Conservation (phyloP, 2,888 invertebrate genomes). For the Chrysolina oricalcia region DNA sequence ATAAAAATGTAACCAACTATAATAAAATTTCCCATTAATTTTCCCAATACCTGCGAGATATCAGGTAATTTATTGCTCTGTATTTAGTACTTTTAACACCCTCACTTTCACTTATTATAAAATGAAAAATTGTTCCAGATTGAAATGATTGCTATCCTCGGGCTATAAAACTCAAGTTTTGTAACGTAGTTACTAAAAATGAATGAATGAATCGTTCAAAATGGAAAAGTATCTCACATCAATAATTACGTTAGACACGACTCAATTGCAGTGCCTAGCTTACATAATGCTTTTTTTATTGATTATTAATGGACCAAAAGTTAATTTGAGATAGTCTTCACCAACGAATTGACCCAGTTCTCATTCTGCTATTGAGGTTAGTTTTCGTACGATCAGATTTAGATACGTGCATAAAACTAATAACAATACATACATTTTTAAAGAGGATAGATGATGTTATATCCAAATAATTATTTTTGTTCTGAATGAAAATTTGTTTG, state of each 20-base stretch:
- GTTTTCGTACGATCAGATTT: too few species aligned
- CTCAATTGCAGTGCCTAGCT: background rate
- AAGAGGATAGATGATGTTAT: too few species aligned
- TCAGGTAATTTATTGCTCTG: background rate
- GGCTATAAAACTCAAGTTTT: background rate
- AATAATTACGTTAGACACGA: conserved; percentile 28
- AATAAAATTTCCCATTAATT: background rate
- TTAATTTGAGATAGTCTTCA: conserved; percentile 28
- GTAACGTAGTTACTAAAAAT: conserved; percentile 4
- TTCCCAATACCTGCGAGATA: background rate
- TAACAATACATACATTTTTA: too few species aligned
- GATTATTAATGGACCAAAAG: conserved; percentile 38
- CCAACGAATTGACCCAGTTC: conserved; percentile 38
- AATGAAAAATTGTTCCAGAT: background rate
- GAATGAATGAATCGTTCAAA: background rate
- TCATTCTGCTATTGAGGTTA: conserved; percentile 27
- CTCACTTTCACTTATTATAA: conserved; percentile 9
- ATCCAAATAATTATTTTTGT: too few species aligned
- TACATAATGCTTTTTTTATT: conserved; percentile 36
- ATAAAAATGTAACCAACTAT: background rate
- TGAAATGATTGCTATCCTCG: background rate
- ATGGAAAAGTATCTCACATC: conserved; percentile 25
- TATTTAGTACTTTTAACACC: background rate
- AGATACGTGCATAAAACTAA: too few species aligned
- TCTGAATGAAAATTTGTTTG: too few species aligned